Conservation (phyloP, 2,888 invertebrate species). For the Agrochola lota region DNA sequence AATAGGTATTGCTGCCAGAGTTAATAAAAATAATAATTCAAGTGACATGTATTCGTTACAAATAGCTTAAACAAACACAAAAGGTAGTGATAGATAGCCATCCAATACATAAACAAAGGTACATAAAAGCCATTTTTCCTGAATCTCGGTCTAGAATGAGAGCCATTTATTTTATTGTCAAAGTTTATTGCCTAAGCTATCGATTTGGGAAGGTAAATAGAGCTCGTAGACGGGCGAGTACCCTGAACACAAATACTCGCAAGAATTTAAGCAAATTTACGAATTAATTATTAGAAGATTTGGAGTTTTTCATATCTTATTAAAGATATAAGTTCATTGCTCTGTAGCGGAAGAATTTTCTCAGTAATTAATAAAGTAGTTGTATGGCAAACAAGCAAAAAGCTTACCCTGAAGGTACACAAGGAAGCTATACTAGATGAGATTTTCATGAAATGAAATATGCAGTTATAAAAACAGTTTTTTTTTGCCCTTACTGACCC, state of each 20-base stretch:
- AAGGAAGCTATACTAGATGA: not conserved
- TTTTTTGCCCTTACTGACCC: no score
- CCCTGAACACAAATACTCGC: not conserved
- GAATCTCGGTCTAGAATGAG: constrained; percentile 41
- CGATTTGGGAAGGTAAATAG: constrained; percentile 34
- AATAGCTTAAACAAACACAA: constrained; percentile 21
- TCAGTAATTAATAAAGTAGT: not conserved
- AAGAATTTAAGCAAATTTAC: not conserved
- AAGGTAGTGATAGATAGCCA: constrained; percentile 11
- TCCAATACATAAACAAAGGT: constrained; percentile 31
- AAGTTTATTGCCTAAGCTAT: constrained; percentile 52
- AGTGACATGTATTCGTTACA: not conserved
- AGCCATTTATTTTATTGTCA: constrained; percentile 55
- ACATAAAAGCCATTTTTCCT: constrained; percentile 41
- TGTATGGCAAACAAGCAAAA: not conserved
- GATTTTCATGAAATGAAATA: not conserved
- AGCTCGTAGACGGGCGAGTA: constrained; percentile 8
- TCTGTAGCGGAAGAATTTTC: not conserved
- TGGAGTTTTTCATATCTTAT: not conserved
- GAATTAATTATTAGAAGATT: not conserved
- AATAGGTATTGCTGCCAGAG: not conserved
- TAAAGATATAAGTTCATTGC: not conserved
- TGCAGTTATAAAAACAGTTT: not conserved
- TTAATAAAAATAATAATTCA: not conserved
- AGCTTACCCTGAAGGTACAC: not conserved